These are phyloP conservation scores for Ondatra zibethicus DNA, from an alignment of 2,113 vertebrate species.

Conservation along the genomic window DNA sequence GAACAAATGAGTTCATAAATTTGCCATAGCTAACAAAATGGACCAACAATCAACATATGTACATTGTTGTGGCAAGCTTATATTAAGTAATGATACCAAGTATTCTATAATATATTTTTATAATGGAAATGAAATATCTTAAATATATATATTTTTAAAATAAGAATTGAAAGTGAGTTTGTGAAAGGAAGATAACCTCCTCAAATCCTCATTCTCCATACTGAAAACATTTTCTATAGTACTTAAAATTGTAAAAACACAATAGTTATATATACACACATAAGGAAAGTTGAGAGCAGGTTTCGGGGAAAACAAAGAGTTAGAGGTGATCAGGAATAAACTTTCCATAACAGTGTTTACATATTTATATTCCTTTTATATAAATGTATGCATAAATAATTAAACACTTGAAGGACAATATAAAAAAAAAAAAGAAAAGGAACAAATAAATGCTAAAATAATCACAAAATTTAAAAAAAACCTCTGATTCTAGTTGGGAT, in stretches of 20 bases:
- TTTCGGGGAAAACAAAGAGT: not conserved
- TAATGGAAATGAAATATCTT: not conserved
- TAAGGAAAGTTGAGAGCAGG: not conserved
- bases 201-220: not conserved
- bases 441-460: not conserved
- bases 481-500: not conserved
- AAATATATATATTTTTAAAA: not conserved
- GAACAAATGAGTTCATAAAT: not conserved
- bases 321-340: not conserved
- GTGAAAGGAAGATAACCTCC: rapidly evolving
- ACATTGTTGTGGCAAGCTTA: not conserved
- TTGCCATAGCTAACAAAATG: not conserved
- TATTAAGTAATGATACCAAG: not conserved
- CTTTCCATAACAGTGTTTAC: not conserved
- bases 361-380: not conserved
- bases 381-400: not conserved
- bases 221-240: not conserved
- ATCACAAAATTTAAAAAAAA: not conserved
- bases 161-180: not conserved
- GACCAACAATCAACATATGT: not conserved
- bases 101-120: not conserved
- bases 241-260: not conserved
- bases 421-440: too few relatives aligned
- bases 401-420: not conserved
- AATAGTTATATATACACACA: not conserved